A percentile compares a stretch with the other conserved stretches of the same genome.
Evolutionary conservation across 2,797 vertebrate genomes (phyloP).

Genomic region (Anguilla anguilla): DNA sequence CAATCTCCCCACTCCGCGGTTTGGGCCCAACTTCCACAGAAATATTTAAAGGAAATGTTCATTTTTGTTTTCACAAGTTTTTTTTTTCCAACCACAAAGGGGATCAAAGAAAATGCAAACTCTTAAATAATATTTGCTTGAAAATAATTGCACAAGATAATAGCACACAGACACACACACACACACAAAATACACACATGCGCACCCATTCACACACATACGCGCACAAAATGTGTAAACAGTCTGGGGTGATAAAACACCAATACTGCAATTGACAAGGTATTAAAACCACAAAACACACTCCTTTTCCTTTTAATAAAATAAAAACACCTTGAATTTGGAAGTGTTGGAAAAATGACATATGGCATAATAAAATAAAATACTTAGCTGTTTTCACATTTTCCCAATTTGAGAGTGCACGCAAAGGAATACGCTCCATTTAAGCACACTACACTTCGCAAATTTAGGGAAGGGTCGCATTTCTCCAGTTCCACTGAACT

Average conservation of each 20-base stretch:
- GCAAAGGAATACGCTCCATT: not conserved
- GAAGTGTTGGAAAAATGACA: conserved; percentile 3
- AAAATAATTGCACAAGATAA: not conserved
- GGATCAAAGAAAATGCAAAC: not conserved
- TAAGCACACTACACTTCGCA: not conserved
- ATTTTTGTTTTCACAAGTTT: not conserved
- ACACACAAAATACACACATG: not conserved
- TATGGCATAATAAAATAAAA: not conserved
- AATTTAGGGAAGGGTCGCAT: not conserved
- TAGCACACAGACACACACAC: not conserved
- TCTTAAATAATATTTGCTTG: not conserved
- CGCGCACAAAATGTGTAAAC: not conserved
- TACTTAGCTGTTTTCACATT: not conserved
- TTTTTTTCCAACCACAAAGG: not conserved
- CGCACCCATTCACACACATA: not conserved
- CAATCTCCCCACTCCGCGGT: not conserved
- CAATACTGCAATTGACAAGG: not conserved
- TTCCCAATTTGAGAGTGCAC: not conserved
- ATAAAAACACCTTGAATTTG: not conserved
- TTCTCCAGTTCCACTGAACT: not conserved
- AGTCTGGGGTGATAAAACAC: not conserved
- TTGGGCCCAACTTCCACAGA: conserved; percentile 1
- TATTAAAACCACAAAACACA: conserved; percentile 1
- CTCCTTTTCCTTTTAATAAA: not conserved
- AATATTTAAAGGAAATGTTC: not conserved